A percentile compares a stretch with the other conserved stretches of the same genome.
phyloP scores from a whole-genome alignment of 2,888 invertebrate species.

The Erpobdella octoculata region DNA sequence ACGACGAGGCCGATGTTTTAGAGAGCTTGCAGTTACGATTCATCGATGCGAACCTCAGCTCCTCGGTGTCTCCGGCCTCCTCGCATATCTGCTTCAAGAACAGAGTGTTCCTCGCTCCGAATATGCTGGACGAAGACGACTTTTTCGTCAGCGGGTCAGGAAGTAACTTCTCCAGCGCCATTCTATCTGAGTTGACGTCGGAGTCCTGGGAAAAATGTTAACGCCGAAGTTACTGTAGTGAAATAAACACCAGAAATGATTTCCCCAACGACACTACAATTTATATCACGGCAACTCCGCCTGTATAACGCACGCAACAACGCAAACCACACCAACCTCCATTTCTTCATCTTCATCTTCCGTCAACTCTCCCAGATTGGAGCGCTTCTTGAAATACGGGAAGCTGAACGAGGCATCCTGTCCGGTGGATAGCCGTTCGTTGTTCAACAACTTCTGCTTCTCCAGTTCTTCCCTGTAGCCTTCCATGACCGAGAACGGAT shows the following conservation, averaged over 20 bases:
- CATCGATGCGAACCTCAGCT: neutral
- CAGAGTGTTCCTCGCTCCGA: neutral
- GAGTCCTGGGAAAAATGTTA: neutral
- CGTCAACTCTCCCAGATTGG: slow-evolving; percentile 12
- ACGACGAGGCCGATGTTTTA: neutral
- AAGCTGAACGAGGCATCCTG: neutral
- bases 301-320: too few species aligned
- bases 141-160: neutral
- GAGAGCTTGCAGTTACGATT: neutral
- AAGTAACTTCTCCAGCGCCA: neutral
- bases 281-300: too few species aligned
- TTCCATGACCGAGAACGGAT: neutral
- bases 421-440: neutral
- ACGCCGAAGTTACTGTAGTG: neutral
- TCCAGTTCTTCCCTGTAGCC: slow-evolving; percentile 1
- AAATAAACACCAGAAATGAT: neutral
- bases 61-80: neutral
- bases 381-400: slow-evolving; percentile 6
- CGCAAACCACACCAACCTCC: slow-evolving; percentile 3
- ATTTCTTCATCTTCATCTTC: slow-evolving; percentile 17
- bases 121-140: slow-evolving; percentile 7
- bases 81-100: slow-evolving; percentile 17
- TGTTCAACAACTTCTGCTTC: slow-evolving; percentile 11
- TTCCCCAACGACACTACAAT: neutral
- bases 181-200: neutral